Conservation (phyloP, 1,140 invertebrate species). For the Diabrotica undecimpunctata region DNA sequence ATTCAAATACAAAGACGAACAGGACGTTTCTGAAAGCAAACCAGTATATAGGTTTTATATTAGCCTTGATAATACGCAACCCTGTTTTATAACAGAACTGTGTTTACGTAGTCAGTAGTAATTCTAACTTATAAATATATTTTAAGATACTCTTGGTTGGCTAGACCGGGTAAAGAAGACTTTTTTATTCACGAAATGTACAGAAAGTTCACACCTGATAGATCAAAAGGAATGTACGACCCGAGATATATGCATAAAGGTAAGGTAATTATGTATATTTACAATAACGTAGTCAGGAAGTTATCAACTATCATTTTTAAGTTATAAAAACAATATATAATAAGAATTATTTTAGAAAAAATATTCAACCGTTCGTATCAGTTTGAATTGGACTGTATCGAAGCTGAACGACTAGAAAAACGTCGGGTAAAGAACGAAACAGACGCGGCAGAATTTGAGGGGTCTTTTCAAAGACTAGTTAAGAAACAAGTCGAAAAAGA, state of each 20-base stretch:
- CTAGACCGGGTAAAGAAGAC: constrained; percentile 50
- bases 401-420: constrained; percentile 43
- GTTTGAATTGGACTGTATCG: constrained; percentile 52
- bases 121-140: not conserved
- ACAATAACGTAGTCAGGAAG: not conserved
- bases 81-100: too few relatives aligned
- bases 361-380: constrained; percentile 51
- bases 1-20: too few relatives aligned
- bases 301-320: not conserved
- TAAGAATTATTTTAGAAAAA: constrained; percentile 40
- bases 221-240: constrained; percentile 32
- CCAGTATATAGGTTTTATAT: not conserved
- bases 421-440: constrained; percentile 41
- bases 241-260: constrained; percentile 30
- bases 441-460: constrained; percentile 24
- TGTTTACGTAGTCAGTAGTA: not conserved
- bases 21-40: too few relatives aligned
- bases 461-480: constrained; percentile 10
- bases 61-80: not conserved
- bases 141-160: constrained; percentile 51
- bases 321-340: constrained; percentile 14
- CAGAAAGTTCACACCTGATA: constrained; percentile 46
- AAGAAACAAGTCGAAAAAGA: constrained; percentile 23
- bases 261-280: constrained; percentile 19
- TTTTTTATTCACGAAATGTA: constrained; percentile 50